A percentile compares a stretch with the other conserved stretches of the same genome.
Evolutionary conservation across 2,888 invertebrate genomes (phyloP).

Genomic region (Cataglyphis livida): DNA sequence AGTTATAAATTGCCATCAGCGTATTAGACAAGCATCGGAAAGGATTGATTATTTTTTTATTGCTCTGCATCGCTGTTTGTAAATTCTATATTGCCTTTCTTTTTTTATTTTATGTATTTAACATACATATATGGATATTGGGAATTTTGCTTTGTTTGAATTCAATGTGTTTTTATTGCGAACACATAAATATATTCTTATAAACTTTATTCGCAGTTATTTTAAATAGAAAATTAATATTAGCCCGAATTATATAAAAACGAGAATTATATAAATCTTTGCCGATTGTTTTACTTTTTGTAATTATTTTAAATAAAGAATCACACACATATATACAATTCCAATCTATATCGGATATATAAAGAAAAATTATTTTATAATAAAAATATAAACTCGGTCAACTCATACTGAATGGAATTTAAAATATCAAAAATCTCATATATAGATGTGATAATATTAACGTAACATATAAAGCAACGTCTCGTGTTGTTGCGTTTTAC

Average conservation of each 20-base stretch:
- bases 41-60: slow-evolving; percentile 34
- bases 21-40: slow-evolving; percentile 32
- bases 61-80: neutral
- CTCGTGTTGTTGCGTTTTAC: neutral
- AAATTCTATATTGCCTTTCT: neutral
- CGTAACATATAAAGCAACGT: neutral
- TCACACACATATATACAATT: neutral
- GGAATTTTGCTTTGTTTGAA: neutral
- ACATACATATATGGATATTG: neutral
- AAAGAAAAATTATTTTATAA: slow-evolving; percentile 1
- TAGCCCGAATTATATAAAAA: no score
- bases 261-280: neutral
- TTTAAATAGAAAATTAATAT: neutral
- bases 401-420: neutral
- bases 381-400: neutral
- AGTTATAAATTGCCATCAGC: slow-evolving; percentile 46
- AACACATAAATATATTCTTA: neutral
- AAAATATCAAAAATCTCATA: neutral
- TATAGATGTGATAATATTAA: neutral
- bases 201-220: neutral
- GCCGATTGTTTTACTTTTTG: neutral
- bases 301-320: neutral
- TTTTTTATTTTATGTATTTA: no score
- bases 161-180: neutral
- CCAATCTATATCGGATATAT: neutral